A percentile compares a stretch with the other conserved stretches of the same genome.
These are phyloP conservation scores for Nerophis ophidion DNA, from an alignment of 2,113 vertebrate species.

Conservation along the genomic window DNA sequence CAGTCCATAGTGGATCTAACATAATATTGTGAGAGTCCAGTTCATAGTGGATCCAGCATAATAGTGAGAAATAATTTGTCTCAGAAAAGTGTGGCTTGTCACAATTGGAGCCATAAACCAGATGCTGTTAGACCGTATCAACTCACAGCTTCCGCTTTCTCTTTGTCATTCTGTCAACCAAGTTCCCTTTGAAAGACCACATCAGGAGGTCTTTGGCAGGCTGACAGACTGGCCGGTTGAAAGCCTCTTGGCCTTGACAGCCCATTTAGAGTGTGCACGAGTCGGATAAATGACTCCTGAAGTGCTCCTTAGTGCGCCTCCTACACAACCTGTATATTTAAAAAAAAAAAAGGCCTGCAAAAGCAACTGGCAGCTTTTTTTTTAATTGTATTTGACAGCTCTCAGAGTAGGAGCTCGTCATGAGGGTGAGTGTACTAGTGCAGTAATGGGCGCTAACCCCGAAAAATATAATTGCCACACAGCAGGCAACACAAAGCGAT, in stretches of 20 bases:
- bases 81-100: too few relatives aligned
- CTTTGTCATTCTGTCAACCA: constrained; percentile 3
- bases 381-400: constrained; percentile 20
- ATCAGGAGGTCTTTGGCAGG: constrained; percentile 10
- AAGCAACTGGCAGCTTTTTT: constrained; percentile 7
- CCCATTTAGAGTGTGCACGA: constrained; percentile 19
- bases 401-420: constrained; percentile 13
- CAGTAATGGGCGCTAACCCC: neutral
- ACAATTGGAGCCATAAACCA: too few relatives aligned
- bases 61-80: too few relatives aligned
- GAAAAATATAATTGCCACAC: constrained; percentile 12
- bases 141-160: neutral
- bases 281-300: constrained; percentile 26
- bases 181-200: constrained; percentile 8
- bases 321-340: constrained; percentile 11
- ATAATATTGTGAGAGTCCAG: too few relatives aligned
- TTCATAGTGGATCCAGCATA: too few relatives aligned
- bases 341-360: constrained; percentile 3
- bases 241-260: constrained; percentile 24
- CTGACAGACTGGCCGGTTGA: constrained; percentile 9
- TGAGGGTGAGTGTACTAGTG: neutral
- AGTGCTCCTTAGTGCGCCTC: constrained; percentile 3
- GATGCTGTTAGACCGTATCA: too few relatives aligned
- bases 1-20: too few relatives aligned
- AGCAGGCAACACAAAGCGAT: neutral